Base-by-base conservation (phyloP, 2,113 vertebrate species). In the Dromaius novaehollandiae region DNA sequence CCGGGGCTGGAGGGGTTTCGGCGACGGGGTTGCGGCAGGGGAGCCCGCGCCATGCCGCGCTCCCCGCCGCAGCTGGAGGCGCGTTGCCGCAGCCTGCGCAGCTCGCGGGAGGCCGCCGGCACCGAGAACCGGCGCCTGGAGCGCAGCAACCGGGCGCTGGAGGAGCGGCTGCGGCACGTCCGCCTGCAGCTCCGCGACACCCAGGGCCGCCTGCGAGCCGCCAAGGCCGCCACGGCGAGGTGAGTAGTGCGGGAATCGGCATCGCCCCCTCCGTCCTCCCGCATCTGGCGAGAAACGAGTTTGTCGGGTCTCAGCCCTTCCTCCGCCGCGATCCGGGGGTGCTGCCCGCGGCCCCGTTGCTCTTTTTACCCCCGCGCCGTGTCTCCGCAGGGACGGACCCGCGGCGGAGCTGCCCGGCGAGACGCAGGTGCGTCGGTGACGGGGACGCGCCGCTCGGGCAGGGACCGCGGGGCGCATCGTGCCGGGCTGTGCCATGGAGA, bases 131-230 rank as follows among this genome's bases (percentile, higher is more conserved):
- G 1, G 80, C 93, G 97, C 91, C 97, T 98, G 42, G 40, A 95
- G 75, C 92, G 96, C 78, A 96, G 93, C 4, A 95, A 98, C 89
- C 40, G 3, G 3, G 89, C 86, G 38, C 97, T 98, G 93, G 91
- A 97, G 14, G 75, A 91, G 1, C 95, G 9, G 19, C 97, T 98
- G 65, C 95, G 98, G 71, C 95, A 97, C 60, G 96, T 98, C 82
- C 96, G 63, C 25, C 96, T 71, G 44, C 98, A 97, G 90, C 97
- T 98, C 64, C 97, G 96, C 92, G 94, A 97, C 68, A 97, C 97
- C 64, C 97, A 78, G 7, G 73, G 73, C 14, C 88, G 18, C 25
- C 83, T 98, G 84, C 48, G 15, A 19, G 53, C 81, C 0, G 46
- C 91, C 65, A 95, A 83, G 78, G 92, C 85, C 2, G 28, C 16